Evolutionary conservation across 2,113 vertebrate species (phyloP).

Genomic region (Thamnaconus septentrionalis): DNA sequence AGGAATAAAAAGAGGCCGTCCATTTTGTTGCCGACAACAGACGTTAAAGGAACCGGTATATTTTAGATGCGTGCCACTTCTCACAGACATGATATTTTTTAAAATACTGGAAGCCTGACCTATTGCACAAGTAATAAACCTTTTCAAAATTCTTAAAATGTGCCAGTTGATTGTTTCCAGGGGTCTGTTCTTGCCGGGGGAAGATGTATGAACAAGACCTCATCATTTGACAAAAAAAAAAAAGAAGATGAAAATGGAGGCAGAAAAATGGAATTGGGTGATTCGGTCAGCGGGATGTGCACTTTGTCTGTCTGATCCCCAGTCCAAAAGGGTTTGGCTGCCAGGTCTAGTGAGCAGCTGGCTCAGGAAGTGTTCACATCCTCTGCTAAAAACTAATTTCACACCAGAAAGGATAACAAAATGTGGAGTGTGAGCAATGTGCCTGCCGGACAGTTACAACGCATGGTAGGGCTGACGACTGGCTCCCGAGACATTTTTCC

Average conservation of each 20-base stretch:
- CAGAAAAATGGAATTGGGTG: neutral
- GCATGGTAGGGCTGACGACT: no score
- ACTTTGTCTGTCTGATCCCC: no score
- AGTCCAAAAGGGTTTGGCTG: no score
- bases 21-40: constrained; percentile 42
- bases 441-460: no score
- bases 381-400: no score
- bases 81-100: constrained; percentile 61
- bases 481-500: no score
- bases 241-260: neutral
- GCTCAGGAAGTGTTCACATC: no score
- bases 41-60: constrained; percentile 23
- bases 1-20: constrained; percentile 17
- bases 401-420: no score
- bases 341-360: no score
- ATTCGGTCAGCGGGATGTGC: no score
- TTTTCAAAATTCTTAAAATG: constrained; percentile 48
- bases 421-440: no score
- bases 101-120: constrained; percentile 52
- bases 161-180: constrained; percentile 10
- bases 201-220: neutral
- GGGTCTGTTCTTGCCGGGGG: neutral
- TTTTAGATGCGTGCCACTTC: constrained; percentile 53
- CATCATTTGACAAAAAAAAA: neutral
- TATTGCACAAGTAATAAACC: constrained; percentile 63